These are phyloP conservation scores for Glyptemys insculpta DNA, from an alignment of 2,797 vertebrate genomes.

Conservation along the genomic window DNA sequence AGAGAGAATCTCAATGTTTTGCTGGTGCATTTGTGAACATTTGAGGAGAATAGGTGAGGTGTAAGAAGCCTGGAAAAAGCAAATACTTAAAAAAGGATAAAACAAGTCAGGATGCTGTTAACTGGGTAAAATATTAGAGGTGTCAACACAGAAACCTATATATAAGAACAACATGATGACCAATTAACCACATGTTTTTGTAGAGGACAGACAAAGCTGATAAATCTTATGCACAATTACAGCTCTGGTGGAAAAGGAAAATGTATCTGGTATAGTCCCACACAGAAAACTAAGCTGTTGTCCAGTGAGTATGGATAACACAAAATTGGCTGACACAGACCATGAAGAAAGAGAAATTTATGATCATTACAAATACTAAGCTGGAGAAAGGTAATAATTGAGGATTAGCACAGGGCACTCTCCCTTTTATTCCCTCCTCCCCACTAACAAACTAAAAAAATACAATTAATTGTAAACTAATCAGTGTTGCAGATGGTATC, in stretches of 20 bases:
- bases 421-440: not conserved
- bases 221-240: not conserved
- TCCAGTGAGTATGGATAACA: not conserved
- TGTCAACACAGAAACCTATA: not conserved
- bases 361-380: not conserved
- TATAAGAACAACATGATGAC: not conserved
- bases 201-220: not conserved
- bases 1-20: not conserved
- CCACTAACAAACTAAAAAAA: not conserved
- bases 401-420: not conserved
- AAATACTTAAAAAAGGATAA: not conserved
- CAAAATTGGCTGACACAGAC: not conserved
- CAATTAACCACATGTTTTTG: not conserved
- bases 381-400: not conserved
- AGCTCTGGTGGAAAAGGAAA: rapidly evolving
- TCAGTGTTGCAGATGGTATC: not conserved
- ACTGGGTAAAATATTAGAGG: not conserved
- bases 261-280: not conserved
- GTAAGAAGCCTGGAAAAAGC: not conserved
- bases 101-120: not conserved
- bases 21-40: not conserved
- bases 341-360: not conserved
- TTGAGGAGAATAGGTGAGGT: too few species aligned
- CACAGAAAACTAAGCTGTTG: not conserved
- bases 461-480: slow-evolving; percentile 4